Evolutionary conservation across 1,140 invertebrate genomes (phyloP), one percentile per base, ranked within the genome.

Genomic region (Drosophila fuyamai): DNA sequence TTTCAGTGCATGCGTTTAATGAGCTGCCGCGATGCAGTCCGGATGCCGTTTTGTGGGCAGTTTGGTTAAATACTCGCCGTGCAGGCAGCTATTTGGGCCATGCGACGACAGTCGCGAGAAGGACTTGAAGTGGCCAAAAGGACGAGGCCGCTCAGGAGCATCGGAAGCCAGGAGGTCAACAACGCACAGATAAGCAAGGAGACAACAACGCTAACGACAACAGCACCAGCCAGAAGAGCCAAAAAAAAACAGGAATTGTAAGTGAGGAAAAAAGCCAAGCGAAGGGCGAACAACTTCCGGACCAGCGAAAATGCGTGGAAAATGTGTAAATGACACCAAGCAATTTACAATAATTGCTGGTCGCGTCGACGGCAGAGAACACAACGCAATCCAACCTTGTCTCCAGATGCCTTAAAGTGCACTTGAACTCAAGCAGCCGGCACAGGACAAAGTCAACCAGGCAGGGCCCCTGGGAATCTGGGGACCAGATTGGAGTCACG

Each of bases 301-400:
- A 43, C 73, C 56, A 58, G 55, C 71, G 83, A 88, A 82, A 86
- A 86, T 88, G 82, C 83, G 79, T 82, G 83, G 76, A 86, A 83
- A 86, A 77, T 79, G 82, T 86, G 82, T 76, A 86, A 86, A 88
- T 86, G 82, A 88, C 82, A 86, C 82, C 67, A 59, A 86, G 79
- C 82, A 86, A 88, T 86, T 86, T 86, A 88, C 83, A 82, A 86
- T 86, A 86, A 86, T 86, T 86, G 82, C 83, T 79, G 62, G 71
- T 48, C 63, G 68, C 55, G 48, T 70, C 40, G 54, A 50, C 46
- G 70, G 68, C 57, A 68, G 76, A 50, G 51, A 16, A 54, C 57
- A 61, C 14, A 46, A 41, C 27, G 18, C 46, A 40, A 14, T 14
- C 54, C 70, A 62, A 55, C 41, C 62, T 57, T 67, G 72, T 43